These are phyloP conservation scores for Leptarthrus brevirostris DNA, from an alignment of 2,888 invertebrate genomes.

Conservation along the genomic window DNA sequence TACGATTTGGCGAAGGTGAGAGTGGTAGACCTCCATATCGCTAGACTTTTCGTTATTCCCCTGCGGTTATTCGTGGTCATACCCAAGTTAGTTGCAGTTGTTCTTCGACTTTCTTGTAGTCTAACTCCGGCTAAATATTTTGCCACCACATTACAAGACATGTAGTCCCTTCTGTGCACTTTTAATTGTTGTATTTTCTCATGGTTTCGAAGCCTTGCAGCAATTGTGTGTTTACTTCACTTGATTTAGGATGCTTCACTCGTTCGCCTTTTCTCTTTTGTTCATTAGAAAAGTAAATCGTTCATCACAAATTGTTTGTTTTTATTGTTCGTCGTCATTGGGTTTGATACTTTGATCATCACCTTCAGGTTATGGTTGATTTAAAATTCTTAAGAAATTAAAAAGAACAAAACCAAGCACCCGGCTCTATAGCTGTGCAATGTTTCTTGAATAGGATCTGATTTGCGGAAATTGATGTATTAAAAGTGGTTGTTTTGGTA, in stretches of 20 bases:
- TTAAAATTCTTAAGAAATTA: background rate
- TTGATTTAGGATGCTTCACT: conserved; percentile 31
- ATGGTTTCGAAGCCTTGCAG: no score
- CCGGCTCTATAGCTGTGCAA: background rate
- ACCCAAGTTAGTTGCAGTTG: background rate
- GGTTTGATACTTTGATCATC: no score
- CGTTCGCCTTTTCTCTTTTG: no score
- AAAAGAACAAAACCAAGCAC: no score
- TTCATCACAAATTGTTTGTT: background rate
- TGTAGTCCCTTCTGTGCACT: no score
- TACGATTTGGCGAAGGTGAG: conserved; percentile 17
- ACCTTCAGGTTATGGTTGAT: background rate
- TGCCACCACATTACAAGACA: no score
- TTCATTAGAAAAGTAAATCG: background rate
- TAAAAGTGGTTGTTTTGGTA: background rate
- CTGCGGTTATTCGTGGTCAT: background rate
- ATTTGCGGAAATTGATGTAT: conserved; percentile 16
- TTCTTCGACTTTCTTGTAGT: conserved; percentile 6
- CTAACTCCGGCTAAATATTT: no score
- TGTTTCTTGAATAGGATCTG: conserved; percentile 23
- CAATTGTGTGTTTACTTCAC: no score
- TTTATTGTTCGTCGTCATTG: conserved; percentile 6
- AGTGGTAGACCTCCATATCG: background rate
- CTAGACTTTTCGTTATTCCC: background rate
- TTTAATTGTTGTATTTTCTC: no score